Base-by-base conservation (phyloP, 2,113 vertebrate species). In the Shinisaurus crocodilurus region DNA sequence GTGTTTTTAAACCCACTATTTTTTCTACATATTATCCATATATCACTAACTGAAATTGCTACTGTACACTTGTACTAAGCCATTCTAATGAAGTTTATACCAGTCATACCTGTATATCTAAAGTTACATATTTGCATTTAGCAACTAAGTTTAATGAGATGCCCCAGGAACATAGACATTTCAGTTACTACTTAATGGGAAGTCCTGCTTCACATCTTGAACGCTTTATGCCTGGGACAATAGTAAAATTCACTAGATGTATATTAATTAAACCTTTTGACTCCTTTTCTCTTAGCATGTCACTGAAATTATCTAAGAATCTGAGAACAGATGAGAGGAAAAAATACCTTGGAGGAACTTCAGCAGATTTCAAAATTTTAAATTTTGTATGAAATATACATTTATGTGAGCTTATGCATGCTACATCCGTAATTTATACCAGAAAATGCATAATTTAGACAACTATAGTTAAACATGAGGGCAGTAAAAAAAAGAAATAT, bases 381-480 rank as follows among this genome's bases (percentile, higher is more conserved):
- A 97, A 90, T 96, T 91, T 97, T 98, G 97, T 98, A 97, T 95
- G 96, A 97, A 96, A 92, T 95, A 97, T 97, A 98, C 48, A 98
- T 98, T 98, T 98, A 98, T 98, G 97, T 97, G 97, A 97, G 96
- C 96, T 98, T 96, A 95, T 96, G 98, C 97, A 98, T 98, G 97
- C 97, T 97, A 94, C 98, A 97, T 97, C 97, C 97, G 97, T 98
- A 96, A 97, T 97, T 85, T 96, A 97, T 96, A 97, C 98, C 98
- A 96, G 97, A 97, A 97, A 97, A 95, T 98, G 97, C 98, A 97
- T 98, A 98, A 98, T 98, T 98, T 97, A 95, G 97, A 96, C 96
- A 96, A 98, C 97, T 97, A 97, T 96, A 97, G 97, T 96, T 96
- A 96, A 96, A 97, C 97, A 96, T 97, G 96, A 97, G 95, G 97